Evolutionary conservation across 2,113 vertebrate species (phyloP).

Genomic region (Anhinga rufa): DNA sequence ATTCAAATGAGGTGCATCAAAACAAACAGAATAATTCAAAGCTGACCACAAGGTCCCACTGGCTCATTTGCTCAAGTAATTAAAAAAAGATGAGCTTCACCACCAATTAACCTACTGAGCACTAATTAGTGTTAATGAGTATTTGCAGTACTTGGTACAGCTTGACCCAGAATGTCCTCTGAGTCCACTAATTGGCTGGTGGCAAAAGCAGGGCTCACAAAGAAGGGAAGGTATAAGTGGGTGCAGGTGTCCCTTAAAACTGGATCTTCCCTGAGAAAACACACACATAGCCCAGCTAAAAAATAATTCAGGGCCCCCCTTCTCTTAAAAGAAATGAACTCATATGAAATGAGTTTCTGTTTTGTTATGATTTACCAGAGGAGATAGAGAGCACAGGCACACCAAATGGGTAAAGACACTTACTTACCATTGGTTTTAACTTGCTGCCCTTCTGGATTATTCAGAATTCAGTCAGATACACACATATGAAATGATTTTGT

Average conservation of each 20-base stretch:
- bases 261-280: constrained; percentile 17
- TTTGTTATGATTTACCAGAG: background rate
- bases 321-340: background rate
- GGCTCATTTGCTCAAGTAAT: constrained; percentile 68
- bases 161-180: constrained; percentile 54
- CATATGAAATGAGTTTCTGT: background rate
- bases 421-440: background rate
- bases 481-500: background rate
- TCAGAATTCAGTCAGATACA: background rate
- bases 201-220: background rate
- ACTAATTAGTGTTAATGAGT: constrained; percentile 75
- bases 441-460: background rate
- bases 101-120: constrained; percentile 68
- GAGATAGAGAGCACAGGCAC: background rate
- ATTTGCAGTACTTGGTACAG: constrained; percentile 57
- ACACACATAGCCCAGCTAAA: background rate
- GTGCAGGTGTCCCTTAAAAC: constrained; percentile 39
- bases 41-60: constrained; percentile 43
- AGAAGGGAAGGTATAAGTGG: constrained; percentile 28
- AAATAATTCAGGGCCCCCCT: background rate
- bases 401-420: background rate
- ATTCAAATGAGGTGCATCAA: constrained; percentile 70
- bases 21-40: constrained; percentile 75
- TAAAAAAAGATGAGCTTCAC: constrained; percentile 76
- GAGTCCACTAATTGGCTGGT: constrained; percentile 41